Conservation (phyloP, 2,888 invertebrate species). For the Raillietiella orientalis region DNA sequence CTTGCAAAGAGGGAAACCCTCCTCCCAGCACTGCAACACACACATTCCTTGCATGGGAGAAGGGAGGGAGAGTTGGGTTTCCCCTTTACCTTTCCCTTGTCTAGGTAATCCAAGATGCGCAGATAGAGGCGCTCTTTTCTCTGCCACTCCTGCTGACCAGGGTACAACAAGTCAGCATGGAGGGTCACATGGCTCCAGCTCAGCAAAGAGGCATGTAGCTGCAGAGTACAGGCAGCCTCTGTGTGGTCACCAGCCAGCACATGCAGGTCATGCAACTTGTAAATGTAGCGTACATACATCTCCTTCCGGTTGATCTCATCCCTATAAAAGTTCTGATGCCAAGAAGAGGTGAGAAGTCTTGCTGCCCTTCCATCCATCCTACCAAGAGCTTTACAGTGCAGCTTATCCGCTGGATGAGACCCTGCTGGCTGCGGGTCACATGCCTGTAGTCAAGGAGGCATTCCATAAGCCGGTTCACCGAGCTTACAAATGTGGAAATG, state of each 20-base stretch:
- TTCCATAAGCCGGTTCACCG: constrained; percentile 59
- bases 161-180: constrained; percentile 14
- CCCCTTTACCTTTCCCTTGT: constrained; percentile 45
- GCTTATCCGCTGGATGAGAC: constrained; percentile 75
- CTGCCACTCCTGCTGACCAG: constrained; percentile 52
- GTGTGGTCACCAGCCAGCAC: constrained; percentile 66
- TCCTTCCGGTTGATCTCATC: constrained; percentile 79
- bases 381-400: constrained; percentile 78
- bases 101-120: constrained; percentile 66
- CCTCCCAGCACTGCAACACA: constrained; percentile 53
- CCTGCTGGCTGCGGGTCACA: constrained; percentile 77
- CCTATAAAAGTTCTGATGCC: constrained; percentile 60
- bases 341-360: constrained; percentile 3
- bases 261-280: constrained; percentile 73
- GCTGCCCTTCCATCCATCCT: constrained; percentile 9
- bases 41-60: constrained; percentile 1
- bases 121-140: constrained; percentile 59
- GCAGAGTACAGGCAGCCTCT: constrained; percentile 76
- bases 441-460: constrained; percentile 70
- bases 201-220: constrained; percentile 67
- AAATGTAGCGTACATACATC: constrained; percentile 82
- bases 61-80: background rate
- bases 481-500: constrained; percentile 66
- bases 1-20: constrained; percentile 65
- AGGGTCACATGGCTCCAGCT: constrained; percentile 26